Base-by-base conservation (phyloP, 2,888 invertebrate genomes). In the Sinopyrophorus schimmeli region DNA sequence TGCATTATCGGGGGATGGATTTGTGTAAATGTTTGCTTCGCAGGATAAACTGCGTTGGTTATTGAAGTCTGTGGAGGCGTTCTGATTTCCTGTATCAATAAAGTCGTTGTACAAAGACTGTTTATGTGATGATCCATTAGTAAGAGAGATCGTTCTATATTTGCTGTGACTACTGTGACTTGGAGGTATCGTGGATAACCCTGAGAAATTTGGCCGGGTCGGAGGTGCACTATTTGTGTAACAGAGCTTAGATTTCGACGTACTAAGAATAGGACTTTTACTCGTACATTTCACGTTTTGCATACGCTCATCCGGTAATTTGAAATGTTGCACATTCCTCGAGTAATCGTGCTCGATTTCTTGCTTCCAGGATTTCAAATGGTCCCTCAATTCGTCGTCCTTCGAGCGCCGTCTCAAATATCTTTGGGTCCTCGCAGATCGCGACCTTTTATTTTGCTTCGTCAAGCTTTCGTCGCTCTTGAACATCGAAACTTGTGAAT, bases 351-450 rank as follows among this genome's bases (percentile, higher is more conserved):
- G 63, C 49, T 73, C 70, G 1, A 62, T 65, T 42, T 72, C 71
- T 0, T 68, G 69, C 54, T 70, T 71, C 3, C 65, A 67, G 17
- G 65, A 31, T 52, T 64, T 62, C 14, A 64, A 64, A 30, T 64
- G 61, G 51, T 82, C 82, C 63, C 76, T 76, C 50, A 75, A 74
- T 64, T 85, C 85, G 21, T 86, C 86, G 57, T 87, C 87, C 47
- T 83, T 78, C 7, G 86, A 87, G 57, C 88, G 71, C 41, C 90
- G 78, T 64, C 87, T 87, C 43, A 87, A 83, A 64, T 89, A 89
- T 41, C 90, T 78, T 68, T 91, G 90, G 39, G 89, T 90, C 60
- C 91, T 78, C 0, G 89, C 89, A 14, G 83, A 80, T 42, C 89
- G 77, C 16, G 86, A 82, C 62, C 80, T 79, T 58, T 83, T 81